phyloP scores from a whole-genome alignment of 2,888 invertebrate genomes.

The Dinocampus coccinellae region DNA sequence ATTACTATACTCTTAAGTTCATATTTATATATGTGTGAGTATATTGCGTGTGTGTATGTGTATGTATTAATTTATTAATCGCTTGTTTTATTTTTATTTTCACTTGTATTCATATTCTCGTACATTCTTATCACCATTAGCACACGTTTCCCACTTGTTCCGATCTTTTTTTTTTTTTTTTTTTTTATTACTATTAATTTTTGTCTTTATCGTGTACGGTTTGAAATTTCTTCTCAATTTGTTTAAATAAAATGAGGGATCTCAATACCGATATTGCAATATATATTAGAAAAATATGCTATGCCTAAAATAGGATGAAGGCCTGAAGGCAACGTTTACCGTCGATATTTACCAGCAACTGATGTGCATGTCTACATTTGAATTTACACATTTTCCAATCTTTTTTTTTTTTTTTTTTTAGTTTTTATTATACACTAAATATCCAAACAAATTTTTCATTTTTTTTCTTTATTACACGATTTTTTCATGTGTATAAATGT shows the following conservation, averaged over 20 bases:
- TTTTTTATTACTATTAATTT: slow-evolving; percentile 48
- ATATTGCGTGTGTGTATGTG: not conserved
- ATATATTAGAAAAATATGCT: slow-evolving; percentile 69
- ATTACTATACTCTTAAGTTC: not conserved
- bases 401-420: slow-evolving; percentile 20
- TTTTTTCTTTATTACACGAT: not conserved
- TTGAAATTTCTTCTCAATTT: slow-evolving; percentile 47
- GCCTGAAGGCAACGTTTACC: slow-evolving; percentile 67
- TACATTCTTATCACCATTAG: not conserved
- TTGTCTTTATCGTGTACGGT: slow-evolving; percentile 43
- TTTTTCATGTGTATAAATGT: not conserved
- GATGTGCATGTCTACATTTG: slow-evolving; percentile 48
- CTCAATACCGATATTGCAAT: slow-evolving; percentile 61
- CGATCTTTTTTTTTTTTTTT: slow-evolving; percentile 17
- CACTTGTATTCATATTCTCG: not conserved
- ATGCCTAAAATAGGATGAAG: slow-evolving; percentile 70
- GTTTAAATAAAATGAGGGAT: slow-evolving; percentile 2
- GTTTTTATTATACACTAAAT: not conserved
- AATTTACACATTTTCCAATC: slow-evolving; percentile 7
- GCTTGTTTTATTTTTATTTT: not conserved
- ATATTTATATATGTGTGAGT: slow-evolving; percentile 8
- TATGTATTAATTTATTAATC: not conserved
- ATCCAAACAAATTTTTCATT: not conserved
- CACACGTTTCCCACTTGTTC: not conserved
- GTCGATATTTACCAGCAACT: slow-evolving; percentile 56